Evolutionary conservation across 1,140 invertebrate genomes (phyloP), one percentile per base, ranked within the genome.

Genomic region (Drosophila orena): DNA sequence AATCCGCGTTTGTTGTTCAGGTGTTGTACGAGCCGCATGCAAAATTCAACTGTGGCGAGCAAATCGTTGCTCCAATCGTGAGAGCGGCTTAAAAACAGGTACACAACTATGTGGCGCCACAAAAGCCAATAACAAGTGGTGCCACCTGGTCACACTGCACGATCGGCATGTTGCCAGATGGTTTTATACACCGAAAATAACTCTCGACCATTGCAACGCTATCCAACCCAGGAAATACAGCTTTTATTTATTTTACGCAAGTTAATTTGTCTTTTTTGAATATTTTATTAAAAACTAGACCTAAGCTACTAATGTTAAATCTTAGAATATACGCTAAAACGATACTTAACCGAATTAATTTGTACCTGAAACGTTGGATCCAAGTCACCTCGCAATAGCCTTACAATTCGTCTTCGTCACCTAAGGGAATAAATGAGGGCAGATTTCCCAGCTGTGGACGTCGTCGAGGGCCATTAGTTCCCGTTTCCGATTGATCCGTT

Each of bases 371-470:
- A 79, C 78, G 66, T 54, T 70, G 50, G 77, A 50, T 88, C 83
- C 83, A 66, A 78, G 60, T 49, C 42, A 42, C 57, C 61, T 43
- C 40, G 27, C 15, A 24, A 24, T 34, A 27, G 22, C 40, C 7
- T 54, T 22, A 58, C 46, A 44, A 71, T 8, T 86, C 60, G 20
- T 88, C 64, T 22, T 76, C 79, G 27, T 70, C 77, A 42, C 81
- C 90, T 5, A 93, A 70, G 24, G 92, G 85, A 77, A 93, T 93
- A 73, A 85, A 93, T 2, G 92, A 72, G 14, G 92, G 92, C 24
- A 93, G 64, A 10, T 76, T 61, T 6, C 92, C 92, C 6, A 93
- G 50, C 49, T 92, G 88, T 3, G 90, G 89, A 11, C 91, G 56
- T 17, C 59, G 43, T 2, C 50, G 52, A 4, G 53, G 11, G 8